phyloP scores from a whole-genome alignment of 1,140 invertebrate species.

The Lucilia cuprina region DNA sequence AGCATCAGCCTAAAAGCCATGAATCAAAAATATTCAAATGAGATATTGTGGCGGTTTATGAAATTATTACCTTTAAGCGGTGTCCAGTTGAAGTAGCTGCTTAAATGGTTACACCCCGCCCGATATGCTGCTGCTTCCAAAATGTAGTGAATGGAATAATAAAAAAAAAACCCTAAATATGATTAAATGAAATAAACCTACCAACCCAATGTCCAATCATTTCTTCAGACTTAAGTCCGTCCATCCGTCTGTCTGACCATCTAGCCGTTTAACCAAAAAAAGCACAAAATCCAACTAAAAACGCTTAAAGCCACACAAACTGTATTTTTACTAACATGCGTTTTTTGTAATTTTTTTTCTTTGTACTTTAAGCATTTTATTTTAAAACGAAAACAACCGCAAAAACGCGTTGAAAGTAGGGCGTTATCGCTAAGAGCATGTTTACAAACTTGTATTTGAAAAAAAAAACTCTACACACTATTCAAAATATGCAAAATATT shows the following conservation, averaged over 20 bases:
- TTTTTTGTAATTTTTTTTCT: background rate
- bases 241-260: background rate
- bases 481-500: constrained; percentile 20
- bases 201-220: background rate
- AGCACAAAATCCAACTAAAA: background rate
- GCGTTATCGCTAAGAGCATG: constrained; percentile 44
- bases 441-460: background rate
- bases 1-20: constrained; percentile 1
- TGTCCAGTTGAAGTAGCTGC: constrained; percentile 13
- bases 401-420: constrained; percentile 56
- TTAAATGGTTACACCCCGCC: constrained; percentile 14
- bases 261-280: background rate
- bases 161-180: constrained; percentile 1
- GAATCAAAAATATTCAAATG: constrained; percentile 35
- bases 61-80: constrained; percentile 28
- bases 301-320: constrained; percentile 17
- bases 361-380: too few species aligned
- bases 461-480: background rate
- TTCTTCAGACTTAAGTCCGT: background rate
- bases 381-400: too few species aligned
- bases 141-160: background rate
- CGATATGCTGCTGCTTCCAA: background rate
- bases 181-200: background rate
- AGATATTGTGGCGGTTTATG: constrained; percentile 23
- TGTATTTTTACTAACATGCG: constrained; percentile 14